Percentiles rank a stretch among this genome's conserved stretches.
phyloP scores from a whole-genome alignment of 2,888 invertebrate species.

The Aethes cnicana region DNA sequence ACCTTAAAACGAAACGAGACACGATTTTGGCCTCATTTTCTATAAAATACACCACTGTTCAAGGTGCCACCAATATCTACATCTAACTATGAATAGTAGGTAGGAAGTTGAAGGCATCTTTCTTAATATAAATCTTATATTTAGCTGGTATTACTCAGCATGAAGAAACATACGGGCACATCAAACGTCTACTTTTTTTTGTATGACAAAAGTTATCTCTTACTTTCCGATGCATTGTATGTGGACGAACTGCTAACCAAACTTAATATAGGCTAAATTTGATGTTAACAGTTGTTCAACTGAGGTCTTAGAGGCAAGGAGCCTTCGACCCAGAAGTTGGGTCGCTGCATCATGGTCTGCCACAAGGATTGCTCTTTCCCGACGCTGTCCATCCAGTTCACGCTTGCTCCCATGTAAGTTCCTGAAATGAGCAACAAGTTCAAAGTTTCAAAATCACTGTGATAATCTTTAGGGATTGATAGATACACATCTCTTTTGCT shows the following conservation, averaged over 20 bases:
- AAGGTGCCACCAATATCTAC: slow-evolving; percentile 10
- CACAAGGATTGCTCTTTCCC: slow-evolving; percentile 95
- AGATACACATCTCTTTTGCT: too few species aligned
- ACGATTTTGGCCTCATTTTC: slow-evolving; percentile 10
- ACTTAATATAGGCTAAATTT: too few species aligned
- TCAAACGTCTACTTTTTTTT: too few species aligned
- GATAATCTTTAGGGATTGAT: too few species aligned
- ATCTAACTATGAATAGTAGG: slow-evolving; percentile 11
- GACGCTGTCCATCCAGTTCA: slow-evolving; percentile 97
- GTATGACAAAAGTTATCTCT: too few species aligned
- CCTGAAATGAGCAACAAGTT: slow-evolving; percentile 83
- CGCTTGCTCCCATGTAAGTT: slow-evolving; percentile 90
- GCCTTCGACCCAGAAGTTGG: slow-evolving; percentile 99
- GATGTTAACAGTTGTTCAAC: slow-evolving; percentile 69
- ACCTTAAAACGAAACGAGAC: not conserved
- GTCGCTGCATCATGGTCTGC: slow-evolving; percentile 96
- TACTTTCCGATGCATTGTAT: too few species aligned
- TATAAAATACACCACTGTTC: not conserved
- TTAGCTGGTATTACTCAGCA: too few species aligned
- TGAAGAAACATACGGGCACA: too few species aligned
- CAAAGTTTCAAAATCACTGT: too few species aligned
- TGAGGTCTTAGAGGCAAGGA: slow-evolving; percentile 92
- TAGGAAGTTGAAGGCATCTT: slow-evolving; percentile 15
- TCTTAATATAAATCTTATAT: not conserved
- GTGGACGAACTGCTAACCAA: too few species aligned